phyloP scores from a whole-genome alignment of 2,113 vertebrate genomes.

The Mustela lutreola region DNA sequence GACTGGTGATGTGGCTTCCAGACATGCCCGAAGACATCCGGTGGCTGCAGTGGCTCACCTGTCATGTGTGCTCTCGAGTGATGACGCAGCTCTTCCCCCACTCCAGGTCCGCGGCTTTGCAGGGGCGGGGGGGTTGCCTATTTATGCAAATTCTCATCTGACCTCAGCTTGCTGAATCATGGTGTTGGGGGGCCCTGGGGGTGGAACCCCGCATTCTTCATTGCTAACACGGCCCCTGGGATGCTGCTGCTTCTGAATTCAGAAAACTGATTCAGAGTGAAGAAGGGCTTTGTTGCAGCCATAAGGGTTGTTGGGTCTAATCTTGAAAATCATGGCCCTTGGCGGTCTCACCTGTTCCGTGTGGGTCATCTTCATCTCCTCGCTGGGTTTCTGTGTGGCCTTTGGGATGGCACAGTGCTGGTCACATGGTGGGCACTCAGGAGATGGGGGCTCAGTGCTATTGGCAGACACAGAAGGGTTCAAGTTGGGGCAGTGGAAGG shows the following conservation, averaged over 20 bases:
- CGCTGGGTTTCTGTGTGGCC: background rate
- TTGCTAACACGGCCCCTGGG: fast-evolving
- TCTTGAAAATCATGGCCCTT: fast-evolving
- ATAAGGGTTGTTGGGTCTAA: fast-evolving
- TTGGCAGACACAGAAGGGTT: fast-evolving
- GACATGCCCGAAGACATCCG: background rate
- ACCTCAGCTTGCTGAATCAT: background rate
- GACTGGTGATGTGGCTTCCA: slow-evolving; percentile 61
- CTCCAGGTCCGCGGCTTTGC: background rate
- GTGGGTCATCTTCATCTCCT: fast-evolving
- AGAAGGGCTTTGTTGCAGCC: background rate
- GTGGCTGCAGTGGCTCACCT: slow-evolving; percentile 19
- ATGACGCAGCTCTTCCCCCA: background rate
- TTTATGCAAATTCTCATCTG: fast-evolving
- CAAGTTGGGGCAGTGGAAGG: fast-evolving
- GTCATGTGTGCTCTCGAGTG: background rate
- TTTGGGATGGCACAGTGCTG: too few species aligned
- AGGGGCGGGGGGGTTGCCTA: fast-evolving
- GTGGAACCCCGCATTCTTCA: fast-evolving
- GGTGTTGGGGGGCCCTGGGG: background rate
- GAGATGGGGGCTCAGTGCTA: fast-evolving
- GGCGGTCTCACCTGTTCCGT: fast-evolving
- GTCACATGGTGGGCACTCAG: fast-evolving
- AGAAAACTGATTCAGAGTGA: fast-evolving
- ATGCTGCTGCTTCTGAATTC: background rate